Percentiles rank a stretch among this genome's conserved stretches.
Evolutionary conservation across 2,113 vertebrate species (phyloP).

Genomic region (Scomber japonicus): DNA sequence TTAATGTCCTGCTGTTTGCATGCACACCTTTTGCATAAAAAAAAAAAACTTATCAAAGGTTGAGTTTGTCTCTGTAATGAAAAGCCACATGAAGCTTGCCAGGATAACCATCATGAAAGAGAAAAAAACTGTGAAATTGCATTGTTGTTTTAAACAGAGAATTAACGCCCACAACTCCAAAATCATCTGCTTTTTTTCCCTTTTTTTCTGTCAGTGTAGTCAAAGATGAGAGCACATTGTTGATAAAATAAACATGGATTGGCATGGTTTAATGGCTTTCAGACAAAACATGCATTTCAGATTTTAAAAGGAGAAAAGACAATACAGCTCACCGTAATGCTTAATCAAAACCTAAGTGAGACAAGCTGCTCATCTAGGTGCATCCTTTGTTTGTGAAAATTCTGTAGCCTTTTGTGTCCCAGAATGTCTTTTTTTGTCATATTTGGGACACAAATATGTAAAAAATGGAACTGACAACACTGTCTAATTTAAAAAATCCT

Average conservation of each 20-base stretch:
- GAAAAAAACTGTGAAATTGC: background rate
- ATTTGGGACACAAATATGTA: background rate
- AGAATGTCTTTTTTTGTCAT: background rate
- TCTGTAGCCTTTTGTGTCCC: background rate
- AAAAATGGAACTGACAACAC: background rate
- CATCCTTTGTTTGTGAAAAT: background rate
- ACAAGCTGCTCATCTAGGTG: background rate
- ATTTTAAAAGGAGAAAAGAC: too few species aligned
- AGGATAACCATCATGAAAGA: constrained; percentile 11
- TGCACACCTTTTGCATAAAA: constrained; percentile 22
- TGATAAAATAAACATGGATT: constrained; percentile 1
- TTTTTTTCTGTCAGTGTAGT: background rate
- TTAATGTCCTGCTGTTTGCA: constrained; percentile 47
- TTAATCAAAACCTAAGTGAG: too few species aligned
- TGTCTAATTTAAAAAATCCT: background rate
- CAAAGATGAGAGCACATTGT: background rate
- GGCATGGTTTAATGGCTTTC: background rate
- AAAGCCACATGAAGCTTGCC: constrained; percentile 5
- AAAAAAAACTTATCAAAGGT: constrained; percentile 3
- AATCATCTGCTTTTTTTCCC: constrained; percentile 7
- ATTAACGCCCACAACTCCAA: constrained; percentile 20
- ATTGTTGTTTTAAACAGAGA: background rate
- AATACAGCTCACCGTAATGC: too few species aligned
- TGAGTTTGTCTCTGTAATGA: constrained; percentile 16
- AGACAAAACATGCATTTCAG: background rate